phyloP scores from a whole-genome alignment of 2,888 invertebrate genomes.

The Timandra comae region DNA sequence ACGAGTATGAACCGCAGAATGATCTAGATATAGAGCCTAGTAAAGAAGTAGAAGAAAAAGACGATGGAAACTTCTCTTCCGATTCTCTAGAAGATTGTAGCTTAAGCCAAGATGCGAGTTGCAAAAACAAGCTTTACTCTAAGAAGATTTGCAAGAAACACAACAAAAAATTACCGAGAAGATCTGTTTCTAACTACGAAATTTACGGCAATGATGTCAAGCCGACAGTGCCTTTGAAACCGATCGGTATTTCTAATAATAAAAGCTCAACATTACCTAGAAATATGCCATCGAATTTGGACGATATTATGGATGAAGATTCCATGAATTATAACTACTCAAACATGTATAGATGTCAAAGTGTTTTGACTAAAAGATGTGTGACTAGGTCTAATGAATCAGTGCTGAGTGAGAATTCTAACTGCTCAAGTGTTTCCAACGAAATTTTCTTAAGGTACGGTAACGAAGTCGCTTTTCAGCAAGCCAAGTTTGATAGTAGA shows the following conservation, averaged over 20 bases:
- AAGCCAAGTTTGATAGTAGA: constrained; percentile 61
- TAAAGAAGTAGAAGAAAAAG: constrained; percentile 61
- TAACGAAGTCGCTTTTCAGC: constrained; percentile 69
- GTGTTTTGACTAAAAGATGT: constrained; percentile 72
- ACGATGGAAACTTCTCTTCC: constrained; percentile 85
- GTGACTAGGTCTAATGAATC: constrained; percentile 78
- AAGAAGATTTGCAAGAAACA: constrained; percentile 75
- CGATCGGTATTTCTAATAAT: constrained; percentile 47
- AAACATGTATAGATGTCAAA: constrained; percentile 66
- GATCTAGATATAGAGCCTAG: constrained; percentile 62
- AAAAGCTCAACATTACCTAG: constrained; percentile 70
- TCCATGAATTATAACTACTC: constrained; percentile 49
- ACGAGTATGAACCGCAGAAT: constrained; percentile 58
- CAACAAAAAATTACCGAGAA: constrained; percentile 72
- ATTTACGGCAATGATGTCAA: constrained; percentile 74
- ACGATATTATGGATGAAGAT: constrained; percentile 73
- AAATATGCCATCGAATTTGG: constrained; percentile 71
- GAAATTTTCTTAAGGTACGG: constrained; percentile 72
- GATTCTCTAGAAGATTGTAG: constrained; percentile 86
- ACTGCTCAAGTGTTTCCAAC: constrained; percentile 70
- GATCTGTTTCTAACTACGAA: constrained; percentile 87
- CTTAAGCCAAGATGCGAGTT: constrained; percentile 71
- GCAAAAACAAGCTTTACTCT: constrained; percentile 68
- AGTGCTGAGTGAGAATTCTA: constrained; percentile 68
- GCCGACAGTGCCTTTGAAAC: constrained; percentile 57